phyloP scores from a whole-genome alignment of 2,113 vertebrate genomes.

The Tychaedon coryphoeus region DNA sequence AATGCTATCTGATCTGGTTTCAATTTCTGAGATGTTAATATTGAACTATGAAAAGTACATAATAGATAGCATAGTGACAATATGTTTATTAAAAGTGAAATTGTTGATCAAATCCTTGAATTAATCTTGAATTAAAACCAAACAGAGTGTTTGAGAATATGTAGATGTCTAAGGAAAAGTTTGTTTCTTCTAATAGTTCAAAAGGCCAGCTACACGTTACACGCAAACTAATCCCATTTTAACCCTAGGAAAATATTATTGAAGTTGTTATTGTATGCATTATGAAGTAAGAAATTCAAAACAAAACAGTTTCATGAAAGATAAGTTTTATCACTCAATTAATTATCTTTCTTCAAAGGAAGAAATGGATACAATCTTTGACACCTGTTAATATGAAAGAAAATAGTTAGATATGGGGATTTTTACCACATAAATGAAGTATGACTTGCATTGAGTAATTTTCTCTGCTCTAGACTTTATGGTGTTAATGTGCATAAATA shows the following conservation, averaged over 20 bases:
- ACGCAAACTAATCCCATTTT: not conserved
- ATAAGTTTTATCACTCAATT: not conserved
- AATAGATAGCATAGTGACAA: not conserved
- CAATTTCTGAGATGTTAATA: not conserved
- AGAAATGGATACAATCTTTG: not conserved
- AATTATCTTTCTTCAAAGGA: not conserved
- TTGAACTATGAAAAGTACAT: not conserved
- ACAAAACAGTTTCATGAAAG: not conserved
- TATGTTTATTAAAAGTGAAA: not conserved
- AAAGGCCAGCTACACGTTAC: not conserved
- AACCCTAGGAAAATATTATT: not conserved
- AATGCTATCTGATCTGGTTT: not conserved
- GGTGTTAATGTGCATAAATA: not conserved
- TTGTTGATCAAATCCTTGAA: not conserved
- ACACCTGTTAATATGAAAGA: not conserved
- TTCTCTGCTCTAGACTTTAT: not conserved
- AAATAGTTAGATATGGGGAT: accelerated
- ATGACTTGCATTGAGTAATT: not conserved
- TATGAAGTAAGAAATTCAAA: not conserved
- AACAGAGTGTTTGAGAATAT: not conserved
- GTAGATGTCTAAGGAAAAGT: not conserved
- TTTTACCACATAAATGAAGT: not conserved
- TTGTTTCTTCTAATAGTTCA: not conserved
- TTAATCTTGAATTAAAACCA: not conserved
- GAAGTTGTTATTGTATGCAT: not conserved